These are phyloP conservation scores for Cassiopea andromeda DNA, from an alignment of 30 jellyfish, hydroid and myxozoan genomes.

Conservation along the genomic window DNA sequence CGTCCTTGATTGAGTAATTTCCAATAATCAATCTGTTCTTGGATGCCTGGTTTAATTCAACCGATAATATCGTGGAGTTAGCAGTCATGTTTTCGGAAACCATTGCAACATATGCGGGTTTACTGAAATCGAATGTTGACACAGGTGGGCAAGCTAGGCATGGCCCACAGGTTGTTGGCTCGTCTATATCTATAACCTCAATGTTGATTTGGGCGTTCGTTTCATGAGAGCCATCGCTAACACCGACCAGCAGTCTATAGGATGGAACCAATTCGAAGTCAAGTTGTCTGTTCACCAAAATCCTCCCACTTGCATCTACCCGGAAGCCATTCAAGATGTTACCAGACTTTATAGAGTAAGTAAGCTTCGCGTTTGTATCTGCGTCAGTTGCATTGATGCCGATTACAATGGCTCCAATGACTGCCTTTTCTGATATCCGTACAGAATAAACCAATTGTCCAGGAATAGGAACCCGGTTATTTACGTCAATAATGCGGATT, in stretches of 20 bases:
- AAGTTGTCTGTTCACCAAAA: slow-evolving; percentile 48
- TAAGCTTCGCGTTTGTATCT: slow-evolving; percentile 68
- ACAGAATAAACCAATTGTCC: slow-evolving; percentile 43
- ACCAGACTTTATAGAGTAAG: slow-evolving; percentile 78
- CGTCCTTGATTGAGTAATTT: slow-evolving; percentile 54
- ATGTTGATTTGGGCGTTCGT: slow-evolving; percentile 65
- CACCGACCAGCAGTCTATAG: slow-evolving; percentile 60
- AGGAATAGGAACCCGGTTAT: slow-evolving; percentile 83
- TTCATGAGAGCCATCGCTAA: slow-evolving; percentile 75
- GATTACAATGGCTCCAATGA: slow-evolving; percentile 77
- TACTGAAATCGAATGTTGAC: slow-evolving; percentile 56
- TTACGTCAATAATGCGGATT: slow-evolving; percentile 75
- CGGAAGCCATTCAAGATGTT: slow-evolving; percentile 65
- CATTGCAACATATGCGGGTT: slow-evolving; percentile 58
- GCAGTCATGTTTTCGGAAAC: slow-evolving; percentile 63
- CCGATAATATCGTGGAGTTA: slow-evolving; percentile 47
- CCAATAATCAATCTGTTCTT: slow-evolving; percentile 45
- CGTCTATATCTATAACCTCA: slow-evolving; percentile 68
- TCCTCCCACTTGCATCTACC: slow-evolving; percentile 76
- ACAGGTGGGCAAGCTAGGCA: slow-evolving; percentile 58
- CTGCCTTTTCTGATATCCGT: slow-evolving; percentile 76
- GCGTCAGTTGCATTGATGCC: slow-evolving; percentile 76
- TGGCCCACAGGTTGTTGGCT: slow-evolving; percentile 65
- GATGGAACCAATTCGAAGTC: slow-evolving; percentile 46
- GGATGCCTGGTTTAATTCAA: slow-evolving; percentile 62